Evolutionary conservation across 1,140 invertebrate species (phyloP).

Genomic region (Drosophila persimilis): DNA sequence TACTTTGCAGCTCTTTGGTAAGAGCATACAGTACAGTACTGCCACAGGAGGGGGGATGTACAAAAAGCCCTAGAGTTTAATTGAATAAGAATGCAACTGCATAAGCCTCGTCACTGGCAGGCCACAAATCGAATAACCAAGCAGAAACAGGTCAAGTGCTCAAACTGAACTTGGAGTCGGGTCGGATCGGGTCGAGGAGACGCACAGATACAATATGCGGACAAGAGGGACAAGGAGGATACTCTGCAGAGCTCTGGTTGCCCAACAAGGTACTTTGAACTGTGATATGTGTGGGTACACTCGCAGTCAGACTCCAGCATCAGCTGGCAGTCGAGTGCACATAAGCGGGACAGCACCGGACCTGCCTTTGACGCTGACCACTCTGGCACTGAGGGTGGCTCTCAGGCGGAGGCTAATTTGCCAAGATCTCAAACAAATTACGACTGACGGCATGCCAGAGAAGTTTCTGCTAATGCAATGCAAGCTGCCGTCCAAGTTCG

Average conservation of each 20-base stretch:
- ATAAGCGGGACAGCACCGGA: constrained; percentile 14
- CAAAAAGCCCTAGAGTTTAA: constrained; percentile 43
- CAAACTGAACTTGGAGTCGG: constrained; percentile 54
- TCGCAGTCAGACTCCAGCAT: background rate
- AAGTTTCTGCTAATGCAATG: constrained; percentile 44
- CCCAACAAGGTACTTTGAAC: constrained; percentile 36
- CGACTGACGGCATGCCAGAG: constrained; percentile 33
- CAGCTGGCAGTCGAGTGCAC: constrained; percentile 52
- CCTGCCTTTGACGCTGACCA: constrained; percentile 28
- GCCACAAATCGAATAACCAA: constrained; percentile 50
- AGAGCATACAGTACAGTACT: background rate
- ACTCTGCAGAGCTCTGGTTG: constrained; percentile 4
- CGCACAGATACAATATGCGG: constrained; percentile 12
- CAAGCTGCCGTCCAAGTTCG: constrained; percentile 34
- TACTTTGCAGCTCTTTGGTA: constrained; percentile 25
- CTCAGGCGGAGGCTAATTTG: constrained; percentile 42
- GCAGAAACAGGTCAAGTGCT: constrained; percentile 64
- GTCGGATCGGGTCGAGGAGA: too few relatives aligned
- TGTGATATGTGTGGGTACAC: constrained; percentile 19
- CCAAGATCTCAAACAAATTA: constrained; percentile 40
- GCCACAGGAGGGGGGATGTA: background rate
- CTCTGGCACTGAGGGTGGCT: constrained; percentile 2
- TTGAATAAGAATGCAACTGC: constrained; percentile 61
- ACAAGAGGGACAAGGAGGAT: constrained; percentile 32
- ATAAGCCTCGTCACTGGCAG: constrained; percentile 47